Conservation (phyloP, 2,797 vertebrate species). For the Brachyrhaphis roseni region DNA sequence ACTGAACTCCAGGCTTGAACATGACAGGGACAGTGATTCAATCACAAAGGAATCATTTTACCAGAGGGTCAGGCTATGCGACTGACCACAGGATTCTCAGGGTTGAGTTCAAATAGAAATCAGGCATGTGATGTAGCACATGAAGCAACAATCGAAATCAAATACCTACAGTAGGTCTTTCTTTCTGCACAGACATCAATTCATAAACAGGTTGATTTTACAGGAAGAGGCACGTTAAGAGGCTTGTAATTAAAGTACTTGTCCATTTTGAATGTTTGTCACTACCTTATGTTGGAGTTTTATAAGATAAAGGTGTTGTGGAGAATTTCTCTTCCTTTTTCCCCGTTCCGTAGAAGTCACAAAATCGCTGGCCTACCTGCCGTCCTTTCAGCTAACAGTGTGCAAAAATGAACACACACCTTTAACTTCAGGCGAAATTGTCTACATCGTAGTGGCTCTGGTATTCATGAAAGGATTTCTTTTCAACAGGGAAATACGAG, state of each 20-base stretch:
- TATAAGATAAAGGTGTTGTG: background rate
- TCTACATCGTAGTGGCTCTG: constrained; percentile 5
- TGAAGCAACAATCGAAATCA: background rate
- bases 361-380: background rate
- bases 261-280: background rate
- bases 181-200: background rate
- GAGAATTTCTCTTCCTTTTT: background rate
- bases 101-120: background rate
- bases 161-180: background rate
- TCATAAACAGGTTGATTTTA: background rate
- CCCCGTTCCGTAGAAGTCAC: background rate
- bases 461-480: constrained; percentile 2
- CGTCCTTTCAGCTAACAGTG: background rate
- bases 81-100: background rate
- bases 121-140: background rate
- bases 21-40: constrained; percentile 18
- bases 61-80: constrained; percentile 9
- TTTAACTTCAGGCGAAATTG: background rate
- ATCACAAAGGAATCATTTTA: constrained; percentile 11
- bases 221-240: background rate
- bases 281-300: background rate
- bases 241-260: background rate
- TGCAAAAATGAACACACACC: background rate
- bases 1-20: constrained; percentile 7
- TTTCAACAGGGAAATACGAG: background rate